These are phyloP conservation scores for Gobio gobio DNA, from an alignment of 2,113 vertebrate genomes.

Conservation along the genomic window DNA sequence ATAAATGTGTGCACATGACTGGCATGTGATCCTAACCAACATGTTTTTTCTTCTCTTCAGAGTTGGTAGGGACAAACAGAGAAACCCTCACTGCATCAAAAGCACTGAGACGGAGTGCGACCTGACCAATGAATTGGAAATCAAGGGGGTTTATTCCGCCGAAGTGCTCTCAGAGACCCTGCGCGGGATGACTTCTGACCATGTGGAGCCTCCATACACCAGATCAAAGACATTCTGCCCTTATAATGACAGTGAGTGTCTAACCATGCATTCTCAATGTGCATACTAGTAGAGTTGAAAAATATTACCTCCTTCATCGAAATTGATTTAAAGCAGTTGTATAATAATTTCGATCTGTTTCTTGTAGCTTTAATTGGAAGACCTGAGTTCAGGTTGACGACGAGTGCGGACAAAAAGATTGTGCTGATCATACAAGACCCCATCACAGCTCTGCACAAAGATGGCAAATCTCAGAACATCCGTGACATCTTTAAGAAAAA, in stretches of 20 bases:
- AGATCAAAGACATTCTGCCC: slow-evolving; percentile 79
- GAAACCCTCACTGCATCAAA: slow-evolving; percentile 70
- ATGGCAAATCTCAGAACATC: slow-evolving; percentile 74
- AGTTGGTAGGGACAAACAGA: slow-evolving; percentile 47
- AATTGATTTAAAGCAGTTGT: not conserved
- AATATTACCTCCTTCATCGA: not conserved
- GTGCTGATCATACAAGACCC: slow-evolving; percentile 78
- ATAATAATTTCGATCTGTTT: not conserved
- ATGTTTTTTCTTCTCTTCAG: slow-evolving; percentile 51
- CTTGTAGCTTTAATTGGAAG: slow-evolving; percentile 82
- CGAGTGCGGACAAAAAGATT: slow-evolving; percentile 62
- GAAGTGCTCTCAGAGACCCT: slow-evolving; percentile 70
- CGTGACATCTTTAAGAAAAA: slow-evolving; percentile 81
- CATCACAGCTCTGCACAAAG: slow-evolving; percentile 67
- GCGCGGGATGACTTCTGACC: rapidly evolving
- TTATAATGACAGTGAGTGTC: slow-evolving; percentile 84
- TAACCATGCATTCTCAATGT: not conserved
- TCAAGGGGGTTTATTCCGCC: slow-evolving; percentile 71
- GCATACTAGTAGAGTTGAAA: not conserved
- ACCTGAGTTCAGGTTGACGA: slow-evolving; percentile 68
- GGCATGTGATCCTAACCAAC: not conserved
- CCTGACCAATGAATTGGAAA: slow-evolving; percentile 72
- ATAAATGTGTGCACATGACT: no score
- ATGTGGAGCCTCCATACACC: slow-evolving; percentile 65
- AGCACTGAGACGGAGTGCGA: slow-evolving; percentile 80